A percentile compares a stretch with the other conserved stretches of the same genome.
Conservation (phyloP, 2,797 vertebrate genomes). For the Melanotaenia trifasciata region DNA sequence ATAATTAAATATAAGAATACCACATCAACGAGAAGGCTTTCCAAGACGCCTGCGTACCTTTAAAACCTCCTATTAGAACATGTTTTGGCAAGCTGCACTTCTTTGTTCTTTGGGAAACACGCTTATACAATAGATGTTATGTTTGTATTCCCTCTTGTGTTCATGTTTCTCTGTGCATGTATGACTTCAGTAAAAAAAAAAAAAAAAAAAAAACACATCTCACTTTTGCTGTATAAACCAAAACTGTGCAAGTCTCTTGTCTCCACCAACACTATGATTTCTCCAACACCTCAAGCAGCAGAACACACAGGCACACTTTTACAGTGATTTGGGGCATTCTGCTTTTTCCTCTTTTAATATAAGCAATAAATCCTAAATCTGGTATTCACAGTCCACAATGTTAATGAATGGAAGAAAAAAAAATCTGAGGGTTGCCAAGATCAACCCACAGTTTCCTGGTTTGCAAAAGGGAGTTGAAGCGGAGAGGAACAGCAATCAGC, state of each 20-base stretch:
- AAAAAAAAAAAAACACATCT: constrained; percentile 37
- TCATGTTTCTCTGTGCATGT: constrained; percentile 21
- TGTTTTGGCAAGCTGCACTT: constrained; percentile 49
- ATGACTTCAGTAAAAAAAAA: background rate
- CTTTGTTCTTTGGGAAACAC: constrained; percentile 40
- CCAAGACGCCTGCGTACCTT: constrained; percentile 67
- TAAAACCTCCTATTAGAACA: constrained; percentile 45
- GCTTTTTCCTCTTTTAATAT: constrained; percentile 78
- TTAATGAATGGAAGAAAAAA: constrained; percentile 86
- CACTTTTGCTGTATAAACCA: constrained; percentile 35
- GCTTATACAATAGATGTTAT: constrained; percentile 18
- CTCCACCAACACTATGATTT: constrained; percentile 30
- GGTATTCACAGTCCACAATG: constrained; percentile 85
- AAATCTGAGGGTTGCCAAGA: constrained; percentile 85
- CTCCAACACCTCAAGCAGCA: constrained; percentile 58
- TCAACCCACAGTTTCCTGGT: constrained; percentile 94
- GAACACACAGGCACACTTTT: constrained; percentile 78
- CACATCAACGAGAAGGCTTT: constrained; percentile 18
- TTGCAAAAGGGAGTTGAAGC: constrained; percentile 83
- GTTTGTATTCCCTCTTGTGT: constrained; percentile 16
- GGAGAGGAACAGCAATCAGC: constrained; percentile 79
- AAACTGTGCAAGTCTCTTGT: constrained; percentile 30
- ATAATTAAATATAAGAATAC: constrained; percentile 58
- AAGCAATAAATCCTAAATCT: constrained; percentile 87
- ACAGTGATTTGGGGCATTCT: constrained; percentile 88